A percentile compares a stretch with the other conserved stretches of the same genome.
phyloP scores from a whole-genome alignment of 2,113 vertebrate species.

The Romanogobio albipinnatus region DNA sequence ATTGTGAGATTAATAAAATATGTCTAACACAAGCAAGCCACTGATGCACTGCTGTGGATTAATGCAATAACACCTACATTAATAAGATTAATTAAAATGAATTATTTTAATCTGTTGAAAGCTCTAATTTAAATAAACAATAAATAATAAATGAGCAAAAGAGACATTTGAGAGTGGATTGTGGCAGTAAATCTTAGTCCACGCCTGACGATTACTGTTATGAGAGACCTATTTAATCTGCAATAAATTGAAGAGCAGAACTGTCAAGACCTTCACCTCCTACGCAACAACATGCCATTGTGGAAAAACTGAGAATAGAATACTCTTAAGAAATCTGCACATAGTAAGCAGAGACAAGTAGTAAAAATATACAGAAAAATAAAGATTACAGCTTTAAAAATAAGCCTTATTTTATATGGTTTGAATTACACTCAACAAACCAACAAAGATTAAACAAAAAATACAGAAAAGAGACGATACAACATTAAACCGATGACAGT shows the following conservation, averaged over 20 bases:
- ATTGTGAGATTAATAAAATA: not conserved
- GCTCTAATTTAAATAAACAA: slow-evolving; percentile 1
- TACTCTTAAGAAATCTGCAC: slow-evolving; percentile 35
- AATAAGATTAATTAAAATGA: not conserved
- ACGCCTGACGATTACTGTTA: not conserved
- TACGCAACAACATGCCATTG: not conserved
- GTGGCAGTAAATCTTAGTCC: not conserved
- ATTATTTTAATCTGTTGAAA: not conserved
- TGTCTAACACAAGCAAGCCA: not conserved
- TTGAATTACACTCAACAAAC: slow-evolving; percentile 21
- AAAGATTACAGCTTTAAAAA: slow-evolving; percentile 23
- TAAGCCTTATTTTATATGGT: not conserved
- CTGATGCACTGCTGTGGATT: not conserved
- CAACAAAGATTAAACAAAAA: not conserved
- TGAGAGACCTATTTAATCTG: slow-evolving; percentile 41
- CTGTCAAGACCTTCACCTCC: slow-evolving; percentile 43
- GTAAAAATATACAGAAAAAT: not conserved
- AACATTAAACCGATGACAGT: slow-evolving; percentile 14
- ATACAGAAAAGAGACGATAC: slow-evolving; percentile 22
- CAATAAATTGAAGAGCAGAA: slow-evolving; percentile 40
- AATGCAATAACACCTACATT: not conserved
- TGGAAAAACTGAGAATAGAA: slow-evolving; percentile 27
- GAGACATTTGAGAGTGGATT: slow-evolving; percentile 1
- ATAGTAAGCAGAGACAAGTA: slow-evolving; percentile 1
- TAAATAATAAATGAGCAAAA: slow-evolving; percentile 2